Evolutionary conservation across 2,113 vertebrate genomes (phyloP).

Genomic region (Anolis sagrei): DNA sequence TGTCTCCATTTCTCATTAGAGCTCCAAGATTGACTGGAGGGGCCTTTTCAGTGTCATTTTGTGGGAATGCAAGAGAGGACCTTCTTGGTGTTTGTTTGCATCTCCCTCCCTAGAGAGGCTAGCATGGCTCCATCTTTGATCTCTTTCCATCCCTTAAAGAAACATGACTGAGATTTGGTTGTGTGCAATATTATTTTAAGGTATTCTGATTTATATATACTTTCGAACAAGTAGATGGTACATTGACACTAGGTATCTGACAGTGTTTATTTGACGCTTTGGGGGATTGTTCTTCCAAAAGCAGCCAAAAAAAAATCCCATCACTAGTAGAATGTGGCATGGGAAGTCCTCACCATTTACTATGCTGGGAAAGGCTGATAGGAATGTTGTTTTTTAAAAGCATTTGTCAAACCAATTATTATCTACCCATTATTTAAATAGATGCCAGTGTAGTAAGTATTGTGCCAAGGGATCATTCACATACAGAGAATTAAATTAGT

Average conservation of each 20-base stretch:
- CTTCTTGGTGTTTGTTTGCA: too few relatives aligned
- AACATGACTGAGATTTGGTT: conserved; percentile 46
- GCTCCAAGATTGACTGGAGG: too few relatives aligned
- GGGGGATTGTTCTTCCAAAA: conserved; percentile 17
- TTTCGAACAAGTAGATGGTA: not conserved
- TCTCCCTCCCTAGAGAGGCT: too few relatives aligned
- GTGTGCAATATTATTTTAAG: conserved; percentile 33
- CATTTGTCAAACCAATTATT: not conserved
- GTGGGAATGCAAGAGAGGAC: too few relatives aligned
- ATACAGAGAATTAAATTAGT: not conserved
- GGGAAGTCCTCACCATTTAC: not conserved
- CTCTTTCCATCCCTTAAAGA: not conserved
- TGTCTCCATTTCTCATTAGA: too few relatives aligned
- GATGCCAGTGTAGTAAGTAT: not conserved
- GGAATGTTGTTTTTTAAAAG: not conserved
- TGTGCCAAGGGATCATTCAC: not conserved
- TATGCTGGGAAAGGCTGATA: not conserved
- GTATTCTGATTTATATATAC: conserved; percentile 9
- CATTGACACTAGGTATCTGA: not conserved
- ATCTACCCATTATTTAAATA: not conserved
- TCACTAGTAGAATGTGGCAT: not conserved
- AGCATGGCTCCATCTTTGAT: too few relatives aligned
- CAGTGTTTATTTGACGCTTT: conserved; percentile 36
- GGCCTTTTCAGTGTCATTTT: too few relatives aligned
- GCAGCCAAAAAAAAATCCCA: not conserved